A percentile compares a stretch with the other conserved stretches of the same genome.
Conservation (phyloP, 2,888 invertebrate genomes). For the Chironomus tentans region DNA sequence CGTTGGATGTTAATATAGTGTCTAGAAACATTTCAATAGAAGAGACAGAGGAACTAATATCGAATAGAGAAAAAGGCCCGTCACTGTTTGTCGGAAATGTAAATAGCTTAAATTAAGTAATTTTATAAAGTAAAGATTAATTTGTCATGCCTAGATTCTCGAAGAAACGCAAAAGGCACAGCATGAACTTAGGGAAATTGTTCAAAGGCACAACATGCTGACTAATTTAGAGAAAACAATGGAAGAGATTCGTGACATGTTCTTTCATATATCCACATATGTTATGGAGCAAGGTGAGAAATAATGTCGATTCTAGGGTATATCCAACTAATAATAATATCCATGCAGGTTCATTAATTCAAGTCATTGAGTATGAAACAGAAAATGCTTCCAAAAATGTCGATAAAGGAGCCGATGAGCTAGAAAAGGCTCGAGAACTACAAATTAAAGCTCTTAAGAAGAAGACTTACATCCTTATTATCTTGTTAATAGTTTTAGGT, state of each 20-base stretch:
- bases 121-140: not conserved
- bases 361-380: conserved; percentile 41
- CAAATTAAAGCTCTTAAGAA: conserved; percentile 32
- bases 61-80: conserved; percentile 39
- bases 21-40: conserved; percentile 40
- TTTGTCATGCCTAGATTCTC: conserved; percentile 34
- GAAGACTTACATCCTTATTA: conserved; percentile 30
- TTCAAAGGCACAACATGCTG: conserved; percentile 40
- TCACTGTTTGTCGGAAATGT: conserved; percentile 43
- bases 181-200: conserved; percentile 38
- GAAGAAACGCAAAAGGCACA: conserved; percentile 42
- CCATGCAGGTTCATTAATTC: conserved; percentile 36
- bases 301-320: no score
- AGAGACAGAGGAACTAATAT: conserved; percentile 40
- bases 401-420: conserved; percentile 38
- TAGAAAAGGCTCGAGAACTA: conserved; percentile 32
- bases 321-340: no score
- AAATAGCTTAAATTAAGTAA: conserved; percentile 29
- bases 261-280: conserved; percentile 40
- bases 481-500: conserved; percentile 28
- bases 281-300: conserved; percentile 37
- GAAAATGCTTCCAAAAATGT: conserved; percentile 38
- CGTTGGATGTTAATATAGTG: conserved; percentile 32
- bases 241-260: conserved; percentile 41
- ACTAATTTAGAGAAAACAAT: conserved; percentile 41